Conservation (phyloP, 2,888 invertebrate species). For the Acanthosoma haemorrhoidale region DNA sequence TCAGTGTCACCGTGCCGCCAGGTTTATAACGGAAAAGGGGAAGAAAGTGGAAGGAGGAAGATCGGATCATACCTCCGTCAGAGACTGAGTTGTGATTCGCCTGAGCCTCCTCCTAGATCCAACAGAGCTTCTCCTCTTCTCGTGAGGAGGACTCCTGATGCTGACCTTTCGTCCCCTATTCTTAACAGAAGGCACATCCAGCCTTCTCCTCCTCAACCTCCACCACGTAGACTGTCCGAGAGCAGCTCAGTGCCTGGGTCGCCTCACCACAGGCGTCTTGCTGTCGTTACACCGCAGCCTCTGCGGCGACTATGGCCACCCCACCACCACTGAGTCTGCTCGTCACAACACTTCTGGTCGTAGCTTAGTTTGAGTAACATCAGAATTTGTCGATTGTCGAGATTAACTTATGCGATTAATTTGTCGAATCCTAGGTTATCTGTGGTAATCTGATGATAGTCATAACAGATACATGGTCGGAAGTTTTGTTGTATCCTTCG, state of each 20-base stretch:
- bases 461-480: no score
- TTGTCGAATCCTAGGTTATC: no score
- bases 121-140: slow-evolving; percentile 39
- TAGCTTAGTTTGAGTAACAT: no score
- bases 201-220: slow-evolving; percentile 57
- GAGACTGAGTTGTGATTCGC: slow-evolving; percentile 37
- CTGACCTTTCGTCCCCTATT: slow-evolving; percentile 34
- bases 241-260: slow-evolving; percentile 63
- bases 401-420: no score
- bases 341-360: no score
- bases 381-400: no score
- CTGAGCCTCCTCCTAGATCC: slow-evolving; percentile 40
- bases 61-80: slow-evolving; percentile 33
- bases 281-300: slow-evolving; percentile 50
- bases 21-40: slow-evolving; percentile 32
- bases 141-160: slow-evolving; percentile 25
- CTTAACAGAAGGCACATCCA: slow-evolving; percentile 49
- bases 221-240: slow-evolving; percentile 60
- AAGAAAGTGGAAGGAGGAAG: slow-evolving; percentile 23
- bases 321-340: background rate
- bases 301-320: slow-evolving; percentile 32
- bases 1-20: slow-evolving; percentile 42
- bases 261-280: slow-evolving; percentile 55
- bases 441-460: no score
- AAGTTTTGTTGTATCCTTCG: no score